phyloP scores from a whole-genome alignment of 2,113 vertebrate species.

The Rhegmatorhina hoffmannsi region DNA sequence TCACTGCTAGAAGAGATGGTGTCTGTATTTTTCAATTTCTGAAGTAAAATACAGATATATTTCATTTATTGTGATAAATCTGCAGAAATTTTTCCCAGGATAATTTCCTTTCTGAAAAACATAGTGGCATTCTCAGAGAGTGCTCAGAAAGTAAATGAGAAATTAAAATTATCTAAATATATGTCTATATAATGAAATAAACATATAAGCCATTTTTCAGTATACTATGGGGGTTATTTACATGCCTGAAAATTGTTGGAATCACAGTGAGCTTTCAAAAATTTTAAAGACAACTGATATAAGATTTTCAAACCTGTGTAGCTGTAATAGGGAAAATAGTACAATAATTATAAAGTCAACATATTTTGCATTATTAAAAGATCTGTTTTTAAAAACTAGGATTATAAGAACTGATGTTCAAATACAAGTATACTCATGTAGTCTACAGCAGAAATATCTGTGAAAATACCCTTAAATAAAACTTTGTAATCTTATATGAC shows the following conservation, averaged over 20 bases:
- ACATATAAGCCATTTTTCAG: not conserved
- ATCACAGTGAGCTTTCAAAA: not conserved
- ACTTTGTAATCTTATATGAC: not conserved
- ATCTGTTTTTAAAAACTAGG: not conserved
- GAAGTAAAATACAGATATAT: not conserved
- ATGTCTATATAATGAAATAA: not conserved
- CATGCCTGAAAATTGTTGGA: not conserved
- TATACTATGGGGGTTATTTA: not conserved
- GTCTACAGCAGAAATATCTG: not conserved
- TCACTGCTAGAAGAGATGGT: not conserved
- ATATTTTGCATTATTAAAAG: not conserved
- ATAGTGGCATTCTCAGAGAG: not conserved
- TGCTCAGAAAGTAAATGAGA: not conserved
- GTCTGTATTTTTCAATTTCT: not conserved
- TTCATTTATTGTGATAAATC: not conserved
- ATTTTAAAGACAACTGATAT: not conserved
- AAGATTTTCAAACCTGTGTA: not conserved
- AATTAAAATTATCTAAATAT: not conserved
- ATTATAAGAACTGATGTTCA: not conserved
- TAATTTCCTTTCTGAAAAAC: not conserved
- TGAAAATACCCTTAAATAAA: not conserved
- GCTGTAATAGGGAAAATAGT: not conserved
- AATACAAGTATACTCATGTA: not conserved
- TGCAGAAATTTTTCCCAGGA: not conserved
- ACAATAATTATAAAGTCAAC: not conserved